Conservation (phyloP, 2,113 vertebrate species). For the Rhea americana region DNA sequence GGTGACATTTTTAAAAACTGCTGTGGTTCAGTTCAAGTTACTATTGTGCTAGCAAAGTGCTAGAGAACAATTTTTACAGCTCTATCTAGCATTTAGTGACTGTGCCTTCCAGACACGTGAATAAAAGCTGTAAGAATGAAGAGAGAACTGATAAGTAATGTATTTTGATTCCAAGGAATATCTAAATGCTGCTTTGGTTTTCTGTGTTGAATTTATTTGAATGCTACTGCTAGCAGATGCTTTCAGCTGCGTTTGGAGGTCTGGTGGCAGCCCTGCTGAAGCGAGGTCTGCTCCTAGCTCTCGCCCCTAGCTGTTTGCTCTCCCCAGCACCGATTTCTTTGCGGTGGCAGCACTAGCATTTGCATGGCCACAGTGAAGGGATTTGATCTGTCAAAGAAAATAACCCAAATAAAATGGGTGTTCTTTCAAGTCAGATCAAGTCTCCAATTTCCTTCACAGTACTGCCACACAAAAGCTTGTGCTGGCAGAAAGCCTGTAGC, state of each 20-base stretch:
- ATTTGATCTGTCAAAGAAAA: not conserved
- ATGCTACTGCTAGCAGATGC: not conserved
- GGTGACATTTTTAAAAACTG: not conserved
- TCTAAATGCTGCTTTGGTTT: not conserved
- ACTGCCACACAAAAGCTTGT: not conserved
- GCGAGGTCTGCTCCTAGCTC: too few relatives aligned
- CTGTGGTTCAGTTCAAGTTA: not conserved
- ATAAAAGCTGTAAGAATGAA: not conserved
- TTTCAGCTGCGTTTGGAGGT: not conserved
- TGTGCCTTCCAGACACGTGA: not conserved
- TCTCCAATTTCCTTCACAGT: not conserved
- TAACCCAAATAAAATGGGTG: not conserved
- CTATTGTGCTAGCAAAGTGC: not conserved
- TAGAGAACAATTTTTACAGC: not conserved
- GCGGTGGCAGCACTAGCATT: not conserved
- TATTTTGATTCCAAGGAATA: not conserved
- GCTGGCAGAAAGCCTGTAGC: not conserved
- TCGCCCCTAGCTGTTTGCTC: too few relatives aligned
- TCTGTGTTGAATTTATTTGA: not conserved
- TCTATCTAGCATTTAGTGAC: not conserved
- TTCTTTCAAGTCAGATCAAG: not conserved
- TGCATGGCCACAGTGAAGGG: not conserved
- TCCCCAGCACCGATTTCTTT: not conserved
- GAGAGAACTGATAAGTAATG: not conserved
- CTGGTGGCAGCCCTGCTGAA: not conserved